These are phyloP conservation scores for Oncorhynchus tshawytscha DNA, from an alignment of 2,113 vertebrate genomes.

Conservation along the genomic window DNA sequence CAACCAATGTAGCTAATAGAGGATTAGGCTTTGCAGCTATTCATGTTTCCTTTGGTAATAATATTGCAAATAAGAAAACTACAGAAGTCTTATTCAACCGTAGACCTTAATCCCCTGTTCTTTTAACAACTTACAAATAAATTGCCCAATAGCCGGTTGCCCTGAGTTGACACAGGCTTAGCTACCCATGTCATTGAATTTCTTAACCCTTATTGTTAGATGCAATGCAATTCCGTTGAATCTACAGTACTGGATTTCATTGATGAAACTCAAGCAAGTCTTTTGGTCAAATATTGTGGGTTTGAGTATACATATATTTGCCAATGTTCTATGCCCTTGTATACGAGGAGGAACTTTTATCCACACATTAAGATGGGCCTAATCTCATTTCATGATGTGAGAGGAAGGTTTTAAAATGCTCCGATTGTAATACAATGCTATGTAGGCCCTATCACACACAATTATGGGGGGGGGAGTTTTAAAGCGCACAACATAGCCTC, in stretches of 20 bases:
- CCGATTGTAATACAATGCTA: not conserved
- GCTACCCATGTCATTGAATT: not conserved
- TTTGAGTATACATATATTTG: not conserved
- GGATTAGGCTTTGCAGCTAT: conserved; percentile 15
- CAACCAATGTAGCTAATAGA: not conserved
- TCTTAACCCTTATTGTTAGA: not conserved
- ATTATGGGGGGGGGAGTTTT: not conserved
- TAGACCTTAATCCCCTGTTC: not conserved
- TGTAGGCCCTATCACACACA: not conserved
- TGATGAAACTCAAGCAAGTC: not conserved
- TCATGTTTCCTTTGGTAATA: conserved; percentile 23
- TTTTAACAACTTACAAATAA: not conserved
- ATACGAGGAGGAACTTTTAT: not conserved
- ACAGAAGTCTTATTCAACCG: conserved; percentile 4
- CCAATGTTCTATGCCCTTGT: not conserved
- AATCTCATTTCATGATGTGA: not conserved
- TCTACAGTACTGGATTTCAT: not conserved
- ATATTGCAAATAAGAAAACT: conserved; percentile 12
- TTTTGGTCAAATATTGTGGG: not conserved
- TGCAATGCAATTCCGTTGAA: not conserved
- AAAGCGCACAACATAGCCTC: not conserved
- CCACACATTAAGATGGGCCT: not conserved
- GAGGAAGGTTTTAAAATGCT: not conserved
- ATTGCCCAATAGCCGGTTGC: not conserved
- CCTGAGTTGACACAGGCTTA: not conserved